Percentiles rank a stretch among this genome's conserved stretches.
These are phyloP conservation scores for Panthera tigris DNA, from an alignment of 2,113 vertebrate species.

Conservation along the genomic window DNA sequence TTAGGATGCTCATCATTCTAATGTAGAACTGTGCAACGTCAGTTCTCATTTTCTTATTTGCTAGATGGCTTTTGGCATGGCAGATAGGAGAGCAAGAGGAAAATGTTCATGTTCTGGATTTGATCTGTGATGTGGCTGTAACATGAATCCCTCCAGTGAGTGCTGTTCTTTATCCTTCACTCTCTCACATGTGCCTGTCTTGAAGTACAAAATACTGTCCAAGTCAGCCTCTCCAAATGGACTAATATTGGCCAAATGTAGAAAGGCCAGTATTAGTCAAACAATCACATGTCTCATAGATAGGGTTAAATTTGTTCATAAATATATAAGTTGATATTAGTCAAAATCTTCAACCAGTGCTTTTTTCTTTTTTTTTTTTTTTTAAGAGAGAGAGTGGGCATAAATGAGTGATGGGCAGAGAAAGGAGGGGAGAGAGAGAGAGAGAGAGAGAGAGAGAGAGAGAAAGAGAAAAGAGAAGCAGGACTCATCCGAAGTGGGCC, in stretches of 20 bases:
- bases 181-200: background rate
- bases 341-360: background rate
- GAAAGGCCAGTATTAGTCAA: background rate
- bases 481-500: too few species aligned
- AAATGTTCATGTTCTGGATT: background rate
- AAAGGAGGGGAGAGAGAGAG: too few species aligned
- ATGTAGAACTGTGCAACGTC: background rate
- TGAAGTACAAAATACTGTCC: background rate
- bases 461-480: too few species aligned
- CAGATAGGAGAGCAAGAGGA: constrained; percentile 12
- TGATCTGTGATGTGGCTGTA: constrained; percentile 7
- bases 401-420: too few species aligned
- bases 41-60: background rate
- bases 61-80: background rate
- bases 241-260: background rate
- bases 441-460: too few species aligned
- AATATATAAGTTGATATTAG: background rate
- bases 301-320: constrained; percentile 25
- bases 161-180: constrained; percentile 10
- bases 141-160: background rate
- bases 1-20: background rate
- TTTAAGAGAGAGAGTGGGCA: too few species aligned
- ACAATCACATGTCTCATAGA: background rate
- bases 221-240: background rate
- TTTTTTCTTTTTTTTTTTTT: background rate